Evolutionary conservation across 2,888 invertebrate species (phyloP), one percentile per base, ranked within the genome.

Genomic region (Octonoba sinensis): DNA sequence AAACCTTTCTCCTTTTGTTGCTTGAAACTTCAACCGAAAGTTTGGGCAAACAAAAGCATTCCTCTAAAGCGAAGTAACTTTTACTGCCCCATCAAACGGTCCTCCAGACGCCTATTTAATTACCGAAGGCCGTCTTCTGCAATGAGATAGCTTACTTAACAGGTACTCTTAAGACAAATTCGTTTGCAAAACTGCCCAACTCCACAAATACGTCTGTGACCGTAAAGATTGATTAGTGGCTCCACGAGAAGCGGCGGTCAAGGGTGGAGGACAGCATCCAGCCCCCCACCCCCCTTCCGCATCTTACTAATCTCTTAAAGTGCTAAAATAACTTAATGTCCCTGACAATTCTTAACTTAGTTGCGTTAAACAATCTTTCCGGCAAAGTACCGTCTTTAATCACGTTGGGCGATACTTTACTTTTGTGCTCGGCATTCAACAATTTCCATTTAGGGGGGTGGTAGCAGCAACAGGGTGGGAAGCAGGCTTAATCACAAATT

Each of bases 251-350:
- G 71, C 64, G 77, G 65, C 64, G 77, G 77, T 78, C 77, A 71
- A 47, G 36, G 12, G 12, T 18, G 16, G 54, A n/a, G 51, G 20
- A 20, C 16, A 44, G 15, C 46, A 11, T 3, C 3, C 24, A 24
- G 27, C 46, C 1, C 60, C 22, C 47, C 60, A 20, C 18, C 24
- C 20, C 49, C 22, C 16, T 49, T 8, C n/a, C n/a, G n/a, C 27
- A 15, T 22, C 44, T 78, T 65, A 78, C 77, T 78, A 78, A 78
- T 78, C 77, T 78, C 77, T 78, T 78, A 78, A 78, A 78, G 77
- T 78, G 77, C 77, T 78, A 78, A 78, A 78, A 78, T 78, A 78
- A 78, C 77, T 78, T 78, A 71, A 78, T 78, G 77, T 78, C 77
- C 44, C 65, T 71, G 65, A 78, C 77, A 71, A 78, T 78, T 78